phyloP scores from a whole-genome alignment of 2,113 vertebrate genomes.

The Naja naja region DNA sequence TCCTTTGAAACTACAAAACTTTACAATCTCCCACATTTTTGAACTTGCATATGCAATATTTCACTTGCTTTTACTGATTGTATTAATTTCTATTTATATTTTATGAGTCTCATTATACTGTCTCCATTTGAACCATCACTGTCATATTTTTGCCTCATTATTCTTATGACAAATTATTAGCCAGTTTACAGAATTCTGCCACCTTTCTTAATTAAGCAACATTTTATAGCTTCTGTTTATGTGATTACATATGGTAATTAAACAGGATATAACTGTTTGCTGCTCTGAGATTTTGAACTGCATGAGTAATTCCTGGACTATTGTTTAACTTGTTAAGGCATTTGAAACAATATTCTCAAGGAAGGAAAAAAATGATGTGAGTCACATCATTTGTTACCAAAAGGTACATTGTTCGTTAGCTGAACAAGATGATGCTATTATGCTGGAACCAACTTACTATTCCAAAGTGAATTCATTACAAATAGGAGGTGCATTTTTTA shows the following conservation, averaged over 20 bases:
- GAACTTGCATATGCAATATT: background rate
- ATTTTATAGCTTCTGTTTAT: background rate
- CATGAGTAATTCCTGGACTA: background rate
- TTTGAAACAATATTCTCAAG: background rate
- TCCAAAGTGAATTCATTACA: background rate
- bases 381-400: background rate
- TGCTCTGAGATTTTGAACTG: background rate
- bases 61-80: background rate
- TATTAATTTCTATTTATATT: background rate
- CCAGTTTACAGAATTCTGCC: background rate
- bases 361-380: background rate
- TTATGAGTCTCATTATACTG: background rate
- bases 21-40: background rate
- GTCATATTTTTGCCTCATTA: background rate
- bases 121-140: background rate
- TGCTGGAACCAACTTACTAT: background rate
- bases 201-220: background rate
- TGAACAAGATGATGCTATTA: background rate
- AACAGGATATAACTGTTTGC: background rate
- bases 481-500: background rate
- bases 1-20: background rate
- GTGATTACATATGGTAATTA: background rate
- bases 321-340: background rate
- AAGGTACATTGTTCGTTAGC: background rate
- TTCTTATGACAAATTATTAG: background rate